A percentile compares a stretch with the other conserved stretches of the same genome.
These are phyloP conservation scores for Schlechtendalia chinensis DNA, from an alignment of 1,140 invertebrate species.

Conservation along the genomic window DNA sequence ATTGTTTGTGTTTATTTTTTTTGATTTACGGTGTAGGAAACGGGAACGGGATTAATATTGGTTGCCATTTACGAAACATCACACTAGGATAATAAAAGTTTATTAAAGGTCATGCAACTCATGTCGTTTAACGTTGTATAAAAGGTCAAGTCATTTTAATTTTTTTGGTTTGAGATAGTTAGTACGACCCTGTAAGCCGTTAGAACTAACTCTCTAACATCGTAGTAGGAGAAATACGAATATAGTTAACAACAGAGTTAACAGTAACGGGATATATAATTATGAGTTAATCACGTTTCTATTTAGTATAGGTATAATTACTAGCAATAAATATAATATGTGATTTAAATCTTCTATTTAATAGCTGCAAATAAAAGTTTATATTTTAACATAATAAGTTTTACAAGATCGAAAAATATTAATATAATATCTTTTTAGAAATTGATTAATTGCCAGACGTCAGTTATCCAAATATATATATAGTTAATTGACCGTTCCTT, in stretches of 20 bases:
- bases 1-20: neutral
- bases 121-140: neutral
- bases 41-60: neutral
- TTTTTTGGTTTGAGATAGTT: neutral
- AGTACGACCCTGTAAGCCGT: neutral
- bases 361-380: neutral
- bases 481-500: no score
- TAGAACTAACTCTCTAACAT: neutral
- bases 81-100: neutral
- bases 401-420: neutral
- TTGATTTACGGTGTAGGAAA: neutral
- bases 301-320: neutral
- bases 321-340: neutral
- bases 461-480: neutral
- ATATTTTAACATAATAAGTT: neutral
- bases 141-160: constrained; percentile 13
- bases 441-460: neutral
- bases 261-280: neutral
- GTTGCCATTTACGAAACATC: neutral
- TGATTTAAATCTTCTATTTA: neutral
- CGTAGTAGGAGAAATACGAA: neutral
- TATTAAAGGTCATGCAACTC: constrained; percentile 12
- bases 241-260: neutral
- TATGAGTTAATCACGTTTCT: neutral
- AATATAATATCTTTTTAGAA: neutral